Evolutionary conservation across 1,140 invertebrate species (phyloP), one percentile per base, ranked within the genome.

Genomic region (Conus betulinus): DNA sequence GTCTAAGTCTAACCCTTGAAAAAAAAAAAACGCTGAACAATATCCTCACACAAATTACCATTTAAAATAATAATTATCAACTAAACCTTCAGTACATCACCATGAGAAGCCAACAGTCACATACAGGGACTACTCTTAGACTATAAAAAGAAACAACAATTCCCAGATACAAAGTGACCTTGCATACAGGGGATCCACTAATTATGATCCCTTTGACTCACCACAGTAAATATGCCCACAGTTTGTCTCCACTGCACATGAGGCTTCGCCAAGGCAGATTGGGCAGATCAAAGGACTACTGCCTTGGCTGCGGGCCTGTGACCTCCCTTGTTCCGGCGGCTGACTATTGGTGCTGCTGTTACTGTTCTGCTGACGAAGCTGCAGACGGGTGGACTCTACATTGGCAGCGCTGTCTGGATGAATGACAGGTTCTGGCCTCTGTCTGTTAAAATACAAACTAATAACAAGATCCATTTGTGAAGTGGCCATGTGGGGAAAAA

Each of bases 191-290:
- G 39, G 39, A 3, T 39, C 39, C 39, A 39, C 39, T 39, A 1
- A 3, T 39, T 39, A 39, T 39, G 39, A 39, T 39, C 39, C 39
- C 39, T 39, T 39, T n/a, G 5, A 57, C 53, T 55, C 93, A 96
- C 96, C 96, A 95, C 96, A 96, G 91, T 96, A 96, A 10, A 95
- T 84, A 93, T 96, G 96, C 55, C 96, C 96, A 94, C 96, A 96
- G 90, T 96, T 96, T 11, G 96, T 96, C 89, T 96, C 95, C 25
- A 96, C 91, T 53, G 95, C 94, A 90, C 92, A 94, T 23, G 89
- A 90, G 39, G 94, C 93, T 87, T 93, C 93, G 63, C 93, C 94
- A 10, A 96, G 92, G 91, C 96, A 96, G 53, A 96, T 93, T 15
- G 95, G 95, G 92, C 96, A 96, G 15, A 87, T 90, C 13, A 91